Percentiles rank a stretch among this genome's conserved stretches.
Evolutionary conservation across 2,113 vertebrate genomes (phyloP).

Genomic region (Peromyscus leucopus): DNA sequence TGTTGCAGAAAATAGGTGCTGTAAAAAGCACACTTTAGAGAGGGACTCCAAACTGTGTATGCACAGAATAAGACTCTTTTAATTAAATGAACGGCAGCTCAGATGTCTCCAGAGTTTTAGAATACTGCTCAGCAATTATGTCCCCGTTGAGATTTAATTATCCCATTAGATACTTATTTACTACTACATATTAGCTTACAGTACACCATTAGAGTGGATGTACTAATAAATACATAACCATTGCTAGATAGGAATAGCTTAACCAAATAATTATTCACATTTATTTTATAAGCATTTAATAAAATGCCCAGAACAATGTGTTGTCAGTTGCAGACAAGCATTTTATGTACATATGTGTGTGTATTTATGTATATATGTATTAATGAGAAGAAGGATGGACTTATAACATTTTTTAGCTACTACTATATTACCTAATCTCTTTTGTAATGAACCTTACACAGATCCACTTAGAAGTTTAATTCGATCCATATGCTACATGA

Average conservation of each 20-base stretch:
- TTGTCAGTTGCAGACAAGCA: neutral
- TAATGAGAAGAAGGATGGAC: neutral
- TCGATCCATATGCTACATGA: neutral
- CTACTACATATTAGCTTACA: constrained; percentile 62
- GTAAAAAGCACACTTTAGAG: constrained; percentile 33
- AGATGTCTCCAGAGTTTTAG: constrained; percentile 52
- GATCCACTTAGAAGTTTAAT: neutral
- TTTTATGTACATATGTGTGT: neutral
- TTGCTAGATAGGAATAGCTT: constrained; percentile 43
- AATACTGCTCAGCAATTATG: constrained; percentile 71
- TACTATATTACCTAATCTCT: neutral
- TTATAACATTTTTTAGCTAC: neutral
- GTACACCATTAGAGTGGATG: neutral
- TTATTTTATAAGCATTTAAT: constrained; percentile 40
- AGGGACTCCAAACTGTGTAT: constrained; percentile 14
- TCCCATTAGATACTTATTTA: constrained; percentile 74
- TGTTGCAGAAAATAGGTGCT: constrained; percentile 56
- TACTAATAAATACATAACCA: constrained; percentile 51
- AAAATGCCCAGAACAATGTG: neutral
- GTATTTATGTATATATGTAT: neutral
- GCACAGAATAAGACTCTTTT: constrained; percentile 61
- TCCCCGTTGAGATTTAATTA: constrained; percentile 75
- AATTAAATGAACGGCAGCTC: constrained; percentile 43
- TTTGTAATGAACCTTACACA: neutral
- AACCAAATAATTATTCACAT: constrained; percentile 45